These are phyloP conservation scores for Linurgus olivaceus DNA, from an alignment of 2,797 vertebrate species.

Conservation along the genomic window DNA sequence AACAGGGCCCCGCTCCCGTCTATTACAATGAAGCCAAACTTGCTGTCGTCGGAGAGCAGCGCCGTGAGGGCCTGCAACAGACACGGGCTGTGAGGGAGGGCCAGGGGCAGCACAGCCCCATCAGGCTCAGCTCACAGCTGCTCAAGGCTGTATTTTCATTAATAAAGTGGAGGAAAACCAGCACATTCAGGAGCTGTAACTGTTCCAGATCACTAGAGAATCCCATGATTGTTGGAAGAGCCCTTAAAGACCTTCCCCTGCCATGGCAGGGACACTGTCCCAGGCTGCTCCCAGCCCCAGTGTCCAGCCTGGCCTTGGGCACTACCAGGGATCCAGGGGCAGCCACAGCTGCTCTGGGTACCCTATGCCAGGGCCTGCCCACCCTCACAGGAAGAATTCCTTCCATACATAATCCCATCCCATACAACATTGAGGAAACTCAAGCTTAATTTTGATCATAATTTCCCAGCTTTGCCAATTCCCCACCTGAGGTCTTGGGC, in stretches of 20 bases:
- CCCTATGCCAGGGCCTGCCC: not conserved
- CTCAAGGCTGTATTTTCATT: fast-evolving
- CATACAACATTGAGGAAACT: not conserved
- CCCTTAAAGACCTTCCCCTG: not conserved
- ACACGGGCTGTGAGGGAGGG: not conserved
- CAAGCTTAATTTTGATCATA: not conserved
- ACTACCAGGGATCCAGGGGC: not conserved
- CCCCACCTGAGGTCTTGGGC: fast-evolving
- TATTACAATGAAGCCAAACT: conserved; percentile 99
- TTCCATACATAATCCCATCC: not conserved
- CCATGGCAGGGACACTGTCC: not conserved
- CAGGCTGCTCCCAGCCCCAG: not conserved
- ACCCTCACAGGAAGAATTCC: not conserved
- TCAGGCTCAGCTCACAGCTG: not conserved
- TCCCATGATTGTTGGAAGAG: not conserved
- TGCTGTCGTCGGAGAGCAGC: conserved; percentile 96
- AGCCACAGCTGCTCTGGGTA: not conserved
- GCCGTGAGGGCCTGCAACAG: conserved; percentile 91
- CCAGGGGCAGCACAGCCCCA: not conserved
- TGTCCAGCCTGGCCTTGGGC: fast-evolving
- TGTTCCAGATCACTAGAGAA: not conserved
- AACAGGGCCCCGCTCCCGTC: conserved; percentile 97
- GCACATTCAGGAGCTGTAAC: not conserved
- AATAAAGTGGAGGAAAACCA: not conserved
- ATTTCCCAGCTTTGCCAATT: not conserved